Conservation (phyloP, 2,113 vertebrate species). For the Puffinus mauretanicus region DNA sequence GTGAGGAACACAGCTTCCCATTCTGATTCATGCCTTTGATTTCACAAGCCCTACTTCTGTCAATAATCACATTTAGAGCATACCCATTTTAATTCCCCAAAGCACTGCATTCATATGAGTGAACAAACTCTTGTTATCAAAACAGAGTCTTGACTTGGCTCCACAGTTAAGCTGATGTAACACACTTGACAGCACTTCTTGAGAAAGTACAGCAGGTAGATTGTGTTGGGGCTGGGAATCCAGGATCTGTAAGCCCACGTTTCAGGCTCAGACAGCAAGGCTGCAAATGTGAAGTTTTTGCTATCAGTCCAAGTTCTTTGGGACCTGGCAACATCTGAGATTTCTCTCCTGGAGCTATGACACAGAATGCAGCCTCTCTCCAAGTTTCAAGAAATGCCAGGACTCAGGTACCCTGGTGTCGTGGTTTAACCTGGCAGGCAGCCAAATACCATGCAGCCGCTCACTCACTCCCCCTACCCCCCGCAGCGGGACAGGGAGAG, state of each 20-base stretch:
- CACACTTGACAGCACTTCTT: not conserved
- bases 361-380: not conserved
- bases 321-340: not conserved
- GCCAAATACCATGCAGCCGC: no score
- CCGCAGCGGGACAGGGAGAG: no score
- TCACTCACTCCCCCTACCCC: no score
- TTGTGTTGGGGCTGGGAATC: not conserved
- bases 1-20: not conserved
- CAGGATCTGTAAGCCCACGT: not conserved
- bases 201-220: not conserved
- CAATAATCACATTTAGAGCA: constrained; percentile 14
- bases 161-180: not conserved
- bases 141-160: not conserved
- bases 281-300: not conserved
- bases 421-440: no score
- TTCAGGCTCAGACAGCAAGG: not conserved
- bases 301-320: not conserved
- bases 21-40: not conserved
- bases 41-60: constrained; percentile 1
- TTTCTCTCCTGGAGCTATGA: not conserved
- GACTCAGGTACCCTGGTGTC: not conserved
- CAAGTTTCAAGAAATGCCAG: not conserved
- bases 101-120: not conserved
- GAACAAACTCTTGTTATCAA: not conserved
- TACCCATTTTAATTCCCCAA: not conserved